Evolutionary conservation across 2,888 invertebrate species (phyloP).

Genomic region (Subacronicta megacephala): DNA sequence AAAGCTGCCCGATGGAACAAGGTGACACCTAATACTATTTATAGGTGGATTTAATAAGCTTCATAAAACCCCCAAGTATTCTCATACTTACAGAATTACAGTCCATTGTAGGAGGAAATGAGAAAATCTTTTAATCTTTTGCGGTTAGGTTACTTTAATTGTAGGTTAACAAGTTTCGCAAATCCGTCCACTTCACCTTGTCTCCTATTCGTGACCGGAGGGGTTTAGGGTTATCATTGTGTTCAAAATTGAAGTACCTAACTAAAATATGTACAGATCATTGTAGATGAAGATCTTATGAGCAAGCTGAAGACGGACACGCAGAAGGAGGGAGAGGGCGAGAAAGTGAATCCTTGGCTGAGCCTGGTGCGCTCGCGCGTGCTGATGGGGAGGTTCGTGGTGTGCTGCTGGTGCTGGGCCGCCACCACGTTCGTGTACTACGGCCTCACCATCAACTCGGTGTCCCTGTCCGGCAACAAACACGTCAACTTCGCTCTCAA

Average conservation of each 20-base stretch:
- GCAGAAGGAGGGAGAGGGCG: slow-evolving; percentile 27
- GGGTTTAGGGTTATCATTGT: no score
- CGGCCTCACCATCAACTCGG: slow-evolving; percentile 94
- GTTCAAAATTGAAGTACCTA: not conserved
- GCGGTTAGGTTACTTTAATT: no score
- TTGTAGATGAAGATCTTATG: slow-evolving; percentile 71
- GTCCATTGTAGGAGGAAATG: no score
- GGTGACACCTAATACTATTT: slow-evolving; percentile 65
- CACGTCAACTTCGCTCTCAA: slow-evolving; percentile 92
- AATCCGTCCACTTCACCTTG: not conserved
- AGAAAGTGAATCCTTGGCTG: slow-evolving; percentile 67
- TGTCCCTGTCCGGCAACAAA: slow-evolving; percentile 92
- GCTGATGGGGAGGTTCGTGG: slow-evolving; percentile 70
- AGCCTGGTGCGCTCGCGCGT: slow-evolving; percentile 70
- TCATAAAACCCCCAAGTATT: not conserved
- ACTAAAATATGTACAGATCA: slow-evolving; percentile 59
- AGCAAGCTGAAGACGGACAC: slow-evolving; percentile 59
- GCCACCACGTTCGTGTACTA: slow-evolving; percentile 94
- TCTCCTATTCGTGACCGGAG: no score
- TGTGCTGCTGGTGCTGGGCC: slow-evolving; percentile 91
- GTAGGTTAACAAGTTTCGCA: not conserved
- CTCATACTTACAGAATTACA: no score
- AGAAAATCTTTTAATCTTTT: no score
- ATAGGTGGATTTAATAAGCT: not conserved
- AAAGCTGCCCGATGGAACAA: slow-evolving; percentile 91